Conservation (phyloP, 2,888 invertebrate genomes). For the Cryptocephalus moraei region DNA sequence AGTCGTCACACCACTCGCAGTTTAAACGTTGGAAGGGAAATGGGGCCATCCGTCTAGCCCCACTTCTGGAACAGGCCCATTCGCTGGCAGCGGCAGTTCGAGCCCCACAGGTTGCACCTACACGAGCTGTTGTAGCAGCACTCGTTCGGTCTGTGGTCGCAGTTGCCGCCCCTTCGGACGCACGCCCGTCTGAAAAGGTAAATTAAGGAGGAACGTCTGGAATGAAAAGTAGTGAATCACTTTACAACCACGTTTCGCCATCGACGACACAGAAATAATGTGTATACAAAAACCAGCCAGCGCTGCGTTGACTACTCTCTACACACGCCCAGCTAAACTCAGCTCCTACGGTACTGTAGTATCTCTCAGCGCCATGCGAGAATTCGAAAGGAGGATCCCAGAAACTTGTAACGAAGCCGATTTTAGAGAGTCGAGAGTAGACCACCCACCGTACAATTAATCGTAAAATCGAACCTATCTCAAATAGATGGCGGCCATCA, state of each 20-base stretch:
- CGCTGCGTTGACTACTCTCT: too few species aligned
- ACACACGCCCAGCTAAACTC: too few species aligned
- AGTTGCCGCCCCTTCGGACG: slow-evolving; percentile 70
- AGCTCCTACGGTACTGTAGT: too few species aligned
- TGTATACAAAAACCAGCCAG: too few species aligned
- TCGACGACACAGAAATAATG: too few species aligned
- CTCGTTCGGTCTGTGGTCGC: slow-evolving; percentile 75
- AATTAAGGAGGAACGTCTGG: slow-evolving; percentile 73
- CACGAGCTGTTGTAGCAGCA: slow-evolving; percentile 81
- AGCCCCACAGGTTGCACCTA: slow-evolving; percentile 82
- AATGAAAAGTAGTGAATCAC: slow-evolving; percentile 46
- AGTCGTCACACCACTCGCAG: slow-evolving; percentile 8
- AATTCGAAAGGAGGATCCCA: too few species aligned
- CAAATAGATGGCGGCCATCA: too few species aligned
- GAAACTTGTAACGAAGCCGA: too few species aligned
- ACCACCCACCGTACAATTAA: too few species aligned
- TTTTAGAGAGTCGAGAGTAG: too few species aligned
- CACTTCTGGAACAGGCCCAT: slow-evolving; percentile 84
- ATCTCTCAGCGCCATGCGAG: too few species aligned
- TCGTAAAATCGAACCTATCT: too few species aligned
- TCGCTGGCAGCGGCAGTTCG: slow-evolving; percentile 80
- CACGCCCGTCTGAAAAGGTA: slow-evolving; percentile 80
- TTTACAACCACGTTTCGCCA: slow-evolving; percentile 27
- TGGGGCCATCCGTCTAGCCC: slow-evolving; percentile 48
- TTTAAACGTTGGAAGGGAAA: not conserved